phyloP scores from a whole-genome alignment of 2,888 invertebrate species.

The Agrotis clavis region DNA sequence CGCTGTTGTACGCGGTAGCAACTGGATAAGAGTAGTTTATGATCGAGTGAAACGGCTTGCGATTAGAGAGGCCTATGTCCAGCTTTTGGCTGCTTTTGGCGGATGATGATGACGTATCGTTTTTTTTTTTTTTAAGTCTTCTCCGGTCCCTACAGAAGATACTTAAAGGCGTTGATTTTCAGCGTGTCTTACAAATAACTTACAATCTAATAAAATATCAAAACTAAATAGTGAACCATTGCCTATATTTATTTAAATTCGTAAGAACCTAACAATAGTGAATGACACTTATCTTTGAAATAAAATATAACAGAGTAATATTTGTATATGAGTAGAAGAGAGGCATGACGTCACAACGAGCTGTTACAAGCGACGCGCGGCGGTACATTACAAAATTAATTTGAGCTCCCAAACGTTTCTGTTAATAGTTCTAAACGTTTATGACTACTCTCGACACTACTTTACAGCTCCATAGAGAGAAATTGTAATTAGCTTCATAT shows the following conservation, averaged over 20 bases:
- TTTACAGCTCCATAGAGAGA: conserved; percentile 12
- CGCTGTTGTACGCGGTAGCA: background rate
- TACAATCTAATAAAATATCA: no score
- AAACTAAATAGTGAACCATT: background rate
- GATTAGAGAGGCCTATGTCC: no score
- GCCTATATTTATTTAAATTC: background rate
- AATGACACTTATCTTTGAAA: background rate
- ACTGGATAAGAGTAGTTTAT: background rate
- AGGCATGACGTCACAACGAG: conserved; percentile 36
- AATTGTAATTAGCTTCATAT: conserved; percentile 31
- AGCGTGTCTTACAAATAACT: no score
- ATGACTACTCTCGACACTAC: conserved; percentile 24
- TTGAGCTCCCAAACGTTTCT: conserved; percentile 28
- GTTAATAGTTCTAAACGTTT: conserved; percentile 40
- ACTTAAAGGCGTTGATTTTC: no score
- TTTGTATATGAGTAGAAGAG: conserved; percentile 15
- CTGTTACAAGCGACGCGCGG: conserved; percentile 29
- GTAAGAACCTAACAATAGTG: background rate
- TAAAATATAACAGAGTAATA: conserved; percentile 1
- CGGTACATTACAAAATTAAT: conserved; percentile 50
- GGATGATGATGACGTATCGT: no score
- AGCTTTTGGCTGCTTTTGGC: no score
- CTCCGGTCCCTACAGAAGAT: no score
- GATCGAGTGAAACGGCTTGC: no score
- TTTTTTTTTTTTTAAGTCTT: no score